Base-by-base conservation (phyloP, 2,888 invertebrate species). In the Drosophila fulvimacula region DNA sequence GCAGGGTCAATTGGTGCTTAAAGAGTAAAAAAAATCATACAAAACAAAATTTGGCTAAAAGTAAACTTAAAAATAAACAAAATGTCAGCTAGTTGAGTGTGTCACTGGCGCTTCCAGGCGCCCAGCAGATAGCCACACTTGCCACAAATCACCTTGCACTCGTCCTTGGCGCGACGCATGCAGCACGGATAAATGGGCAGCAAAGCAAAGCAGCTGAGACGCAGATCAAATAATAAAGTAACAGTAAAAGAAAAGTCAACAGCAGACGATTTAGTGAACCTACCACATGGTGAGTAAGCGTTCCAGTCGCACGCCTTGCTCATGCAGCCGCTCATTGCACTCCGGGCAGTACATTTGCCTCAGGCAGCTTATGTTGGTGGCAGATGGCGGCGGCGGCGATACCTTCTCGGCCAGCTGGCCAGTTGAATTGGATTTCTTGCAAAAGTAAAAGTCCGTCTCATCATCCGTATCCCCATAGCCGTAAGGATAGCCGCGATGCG, bases 321-420 rank as follows among this genome's bases (percentile, higher is more conserved):
- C 74, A 38, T 90, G 89, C 51, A 90, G 39, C 32, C 90, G 84
- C 60, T 90, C 88, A n/a, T 88, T 71, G 64, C 91, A 90, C 53
- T 84, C 70, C 13, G 90, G 90, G 27, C 90, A 90, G 66, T 90
- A 90, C 89, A 90, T 86, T 64, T 90, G 90, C 0, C 91, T 55
- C 53, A 90, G 59, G 55, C 90, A 90, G 52, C 88, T 90, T 1
- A 90, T 89, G 39, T 76, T 83, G 27, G 66, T 74, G 56, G 87
- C 71, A 13, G 81, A 62, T 30, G 82, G 79, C 30, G 81, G 55
- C 9, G 74, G 63, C 7, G 67, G 69, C 13, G 79, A 74, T 15
- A 80, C 85, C 68, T 89, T 87, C 55, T 78, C 74, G 9, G 87
- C 77, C 64, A 86, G 62, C 57, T 87, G 74, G 1, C 86, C 84